Conservation (phyloP, 2,113 vertebrate species). For the Sinocyclocheilus grahami region DNA sequence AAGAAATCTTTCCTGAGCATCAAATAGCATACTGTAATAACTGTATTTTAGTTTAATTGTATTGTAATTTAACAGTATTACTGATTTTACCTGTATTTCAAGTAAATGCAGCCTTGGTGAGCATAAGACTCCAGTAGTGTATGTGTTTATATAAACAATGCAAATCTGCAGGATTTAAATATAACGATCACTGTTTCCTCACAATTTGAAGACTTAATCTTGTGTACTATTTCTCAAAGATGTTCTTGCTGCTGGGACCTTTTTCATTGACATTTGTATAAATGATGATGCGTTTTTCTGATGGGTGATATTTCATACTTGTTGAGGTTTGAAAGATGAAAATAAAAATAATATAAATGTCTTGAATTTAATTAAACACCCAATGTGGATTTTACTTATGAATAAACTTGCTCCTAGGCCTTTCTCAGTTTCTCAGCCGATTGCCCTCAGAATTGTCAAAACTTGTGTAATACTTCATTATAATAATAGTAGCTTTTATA, state of each 20-base stretch:
- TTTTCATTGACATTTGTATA: not conserved
- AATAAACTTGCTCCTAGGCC: not conserved
- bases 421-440: slow-evolving; percentile 10
- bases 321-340: not conserved
- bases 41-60: no score
- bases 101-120: no score
- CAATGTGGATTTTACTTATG: not conserved
- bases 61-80: no score
- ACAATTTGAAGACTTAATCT: not conserved
- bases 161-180: not conserved
- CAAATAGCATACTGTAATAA: no score
- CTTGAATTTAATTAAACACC: not conserved
- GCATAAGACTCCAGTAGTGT: not conserved
- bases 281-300: not conserved
- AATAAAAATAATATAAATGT: not conserved
- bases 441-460: slow-evolving; percentile 8
- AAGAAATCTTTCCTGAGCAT: no score
- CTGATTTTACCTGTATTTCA: no score
- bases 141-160: not conserved
- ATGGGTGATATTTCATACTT: not conserved
- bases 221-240: not conserved
- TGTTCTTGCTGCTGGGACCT: not conserved
- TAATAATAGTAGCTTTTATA: not conserved
- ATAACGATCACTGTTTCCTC: not conserved
- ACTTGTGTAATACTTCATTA: slow-evolving; percentile 1